A percentile compares a stretch with the other conserved stretches of the same genome.
phyloP scores from a whole-genome alignment of 2,888 invertebrate genomes.

The Diadegma fenestrale region DNA sequence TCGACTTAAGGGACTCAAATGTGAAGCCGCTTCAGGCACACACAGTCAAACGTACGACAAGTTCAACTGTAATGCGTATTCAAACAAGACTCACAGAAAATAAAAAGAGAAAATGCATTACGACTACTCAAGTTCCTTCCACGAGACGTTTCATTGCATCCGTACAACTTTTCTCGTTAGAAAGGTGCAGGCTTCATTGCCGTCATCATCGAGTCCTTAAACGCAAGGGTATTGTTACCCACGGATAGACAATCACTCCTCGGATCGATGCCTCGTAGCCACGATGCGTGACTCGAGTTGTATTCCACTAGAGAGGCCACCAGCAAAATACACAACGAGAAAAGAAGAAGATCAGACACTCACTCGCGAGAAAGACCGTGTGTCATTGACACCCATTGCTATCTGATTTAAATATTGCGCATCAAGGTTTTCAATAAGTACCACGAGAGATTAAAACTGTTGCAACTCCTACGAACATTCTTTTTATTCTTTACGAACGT shows the following conservation, averaged over 20 bases:
- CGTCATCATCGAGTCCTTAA: constrained; percentile 60
- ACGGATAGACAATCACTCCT: constrained; percentile 64
- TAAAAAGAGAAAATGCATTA: constrained; percentile 43
- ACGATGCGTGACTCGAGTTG: constrained; percentile 70
- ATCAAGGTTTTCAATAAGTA: constrained; percentile 28
- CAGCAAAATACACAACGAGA: constrained; percentile 15
- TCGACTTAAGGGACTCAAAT: background rate
- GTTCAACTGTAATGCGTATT: constrained; percentile 3
- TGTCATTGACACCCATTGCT: constrained; percentile 64
- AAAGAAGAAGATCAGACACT: constrained; percentile 8
- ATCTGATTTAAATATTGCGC: constrained; percentile 52
- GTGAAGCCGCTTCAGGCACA: background rate
- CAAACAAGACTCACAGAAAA: constrained; percentile 31
- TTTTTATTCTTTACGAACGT: background rate
- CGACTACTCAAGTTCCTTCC: constrained; percentile 29
- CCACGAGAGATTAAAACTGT: constrained; percentile 2
- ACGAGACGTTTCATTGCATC: constrained; percentile 41
- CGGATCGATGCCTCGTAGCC: constrained; percentile 70
- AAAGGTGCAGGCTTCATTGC: constrained; percentile 37
- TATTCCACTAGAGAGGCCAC: constrained; percentile 46
- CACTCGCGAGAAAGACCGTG: constrained; percentile 20
- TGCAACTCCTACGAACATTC: background rate
- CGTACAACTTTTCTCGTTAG: constrained; percentile 43
- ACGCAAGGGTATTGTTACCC: constrained; percentile 68
- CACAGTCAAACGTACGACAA: background rate